These are phyloP conservation scores for Notodonta ziczac DNA, from an alignment of 2,888 invertebrate species.

Conservation along the genomic window DNA sequence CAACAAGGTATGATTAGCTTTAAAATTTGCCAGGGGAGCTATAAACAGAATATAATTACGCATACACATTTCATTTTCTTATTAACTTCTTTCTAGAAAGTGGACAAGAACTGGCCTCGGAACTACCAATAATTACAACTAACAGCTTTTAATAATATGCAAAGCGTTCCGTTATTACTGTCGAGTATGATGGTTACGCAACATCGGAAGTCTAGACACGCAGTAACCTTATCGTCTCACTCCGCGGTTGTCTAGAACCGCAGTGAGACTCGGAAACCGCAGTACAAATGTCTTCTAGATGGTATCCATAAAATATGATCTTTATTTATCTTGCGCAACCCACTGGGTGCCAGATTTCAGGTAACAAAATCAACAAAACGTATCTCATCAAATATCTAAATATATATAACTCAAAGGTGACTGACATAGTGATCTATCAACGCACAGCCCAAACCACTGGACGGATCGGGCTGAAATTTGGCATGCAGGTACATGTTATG, in stretches of 20 bases:
- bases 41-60: too few relatives aligned
- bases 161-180: constrained; percentile 21
- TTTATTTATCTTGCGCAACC: background rate
- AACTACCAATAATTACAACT: constrained; percentile 4
- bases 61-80: background rate
- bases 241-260: constrained; percentile 19
- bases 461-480: too few relatives aligned
- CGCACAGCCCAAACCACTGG: too few relatives aligned
- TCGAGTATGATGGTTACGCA: constrained; percentile 25
- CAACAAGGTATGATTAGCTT: too few relatives aligned
- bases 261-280: constrained; percentile 31
- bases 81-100: constrained; percentile 3
- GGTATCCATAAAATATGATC: background rate
- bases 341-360: too few relatives aligned
- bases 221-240: constrained; percentile 19
- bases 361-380: too few relatives aligned
- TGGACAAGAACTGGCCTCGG: background rate
- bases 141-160: constrained; percentile 26
- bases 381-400: too few relatives aligned
- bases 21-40: too few relatives aligned
- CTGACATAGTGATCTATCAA: too few relatives aligned
- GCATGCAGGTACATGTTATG: too few relatives aligned
- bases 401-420: too few relatives aligned
- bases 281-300: background rate
- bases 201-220: constrained; percentile 27